Evolutionary conservation across 2,113 vertebrate species (phyloP).

Genomic region (Helogale parvula): DNA sequence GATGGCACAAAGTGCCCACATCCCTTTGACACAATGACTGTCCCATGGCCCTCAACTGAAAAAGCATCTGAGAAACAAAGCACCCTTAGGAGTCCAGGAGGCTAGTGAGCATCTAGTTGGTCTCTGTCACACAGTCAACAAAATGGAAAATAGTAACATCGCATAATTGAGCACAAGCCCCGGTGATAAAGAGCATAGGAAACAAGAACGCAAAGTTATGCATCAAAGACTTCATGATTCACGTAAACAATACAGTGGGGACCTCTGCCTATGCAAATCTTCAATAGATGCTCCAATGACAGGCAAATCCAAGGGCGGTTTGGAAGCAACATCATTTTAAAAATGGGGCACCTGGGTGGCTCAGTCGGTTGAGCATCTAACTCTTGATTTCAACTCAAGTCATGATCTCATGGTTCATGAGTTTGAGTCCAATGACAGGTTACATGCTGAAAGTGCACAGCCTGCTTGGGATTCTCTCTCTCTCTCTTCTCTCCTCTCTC

Average conservation of each 20-base stretch:
- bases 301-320: rapidly evolving
- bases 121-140: no score
- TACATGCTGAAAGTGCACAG: no score
- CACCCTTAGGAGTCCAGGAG: rapidly evolving
- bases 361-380: no score
- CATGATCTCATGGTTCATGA: no score
- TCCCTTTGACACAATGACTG: no score
- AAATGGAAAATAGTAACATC: rapidly evolving
- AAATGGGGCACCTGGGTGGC: not conserved
- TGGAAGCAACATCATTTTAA: rapidly evolving
- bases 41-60: not conserved
- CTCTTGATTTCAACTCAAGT: no score
- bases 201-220: rapidly evolving
- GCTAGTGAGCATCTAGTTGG: rapidly evolving
- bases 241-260: rapidly evolving
- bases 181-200: no score
- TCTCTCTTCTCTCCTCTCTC: no score
- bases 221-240: rapidly evolving
- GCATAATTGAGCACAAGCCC: not conserved
- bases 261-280: rapidly evolving
- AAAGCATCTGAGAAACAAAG: not conserved
- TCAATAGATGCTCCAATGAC: rapidly evolving
- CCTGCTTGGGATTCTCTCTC: no score
- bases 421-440: no score
- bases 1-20: not conserved